These are phyloP conservation scores for Rhodophaea formosa DNA, from an alignment of 2,888 invertebrate genomes.

Conservation along the genomic window DNA sequence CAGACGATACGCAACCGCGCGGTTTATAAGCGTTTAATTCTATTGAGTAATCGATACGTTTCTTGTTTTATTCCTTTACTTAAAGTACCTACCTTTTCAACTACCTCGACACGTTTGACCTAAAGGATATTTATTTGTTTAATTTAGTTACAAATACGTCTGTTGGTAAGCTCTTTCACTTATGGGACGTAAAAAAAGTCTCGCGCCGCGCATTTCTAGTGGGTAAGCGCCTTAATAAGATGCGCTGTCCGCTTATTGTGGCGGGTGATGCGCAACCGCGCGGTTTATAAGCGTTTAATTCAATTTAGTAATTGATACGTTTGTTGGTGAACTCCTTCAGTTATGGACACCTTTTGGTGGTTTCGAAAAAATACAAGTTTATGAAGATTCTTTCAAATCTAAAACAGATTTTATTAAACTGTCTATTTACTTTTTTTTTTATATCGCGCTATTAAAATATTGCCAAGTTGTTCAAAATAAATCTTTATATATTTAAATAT, in stretches of 20 bases:
- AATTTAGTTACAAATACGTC: no score
- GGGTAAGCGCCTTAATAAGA: conserved; percentile 37
- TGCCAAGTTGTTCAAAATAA: no score
- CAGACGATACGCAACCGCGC: conserved; percentile 65
- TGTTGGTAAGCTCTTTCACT: no score
- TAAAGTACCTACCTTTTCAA: conserved; percentile 36
- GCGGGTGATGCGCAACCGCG: conserved; percentile 65
- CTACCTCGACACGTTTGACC: no score
- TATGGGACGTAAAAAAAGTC: no score
- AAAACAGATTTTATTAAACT: no score
- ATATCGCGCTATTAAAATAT: no score
- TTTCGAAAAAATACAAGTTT: neutral
- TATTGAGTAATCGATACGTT: conserved; percentile 80
- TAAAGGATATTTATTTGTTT: no score
- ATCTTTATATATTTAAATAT: no score
- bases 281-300: conserved; percentile 77
- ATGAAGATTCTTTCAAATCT: no score
- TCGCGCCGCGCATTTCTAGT: no score
- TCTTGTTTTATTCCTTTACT: conserved; percentile 61
- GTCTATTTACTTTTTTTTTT: no score
- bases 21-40: conserved; percentile 77
- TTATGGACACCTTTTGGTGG: conserved; percentile 34
- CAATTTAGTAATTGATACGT: conserved; percentile 80
- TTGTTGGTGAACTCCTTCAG: conserved; percentile 63
- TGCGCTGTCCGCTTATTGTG: conserved; percentile 71